These are phyloP conservation scores for Microctenopoma lineatum DNA, from an alignment of 2,797 vertebrate species.

Conservation along the genomic window DNA sequence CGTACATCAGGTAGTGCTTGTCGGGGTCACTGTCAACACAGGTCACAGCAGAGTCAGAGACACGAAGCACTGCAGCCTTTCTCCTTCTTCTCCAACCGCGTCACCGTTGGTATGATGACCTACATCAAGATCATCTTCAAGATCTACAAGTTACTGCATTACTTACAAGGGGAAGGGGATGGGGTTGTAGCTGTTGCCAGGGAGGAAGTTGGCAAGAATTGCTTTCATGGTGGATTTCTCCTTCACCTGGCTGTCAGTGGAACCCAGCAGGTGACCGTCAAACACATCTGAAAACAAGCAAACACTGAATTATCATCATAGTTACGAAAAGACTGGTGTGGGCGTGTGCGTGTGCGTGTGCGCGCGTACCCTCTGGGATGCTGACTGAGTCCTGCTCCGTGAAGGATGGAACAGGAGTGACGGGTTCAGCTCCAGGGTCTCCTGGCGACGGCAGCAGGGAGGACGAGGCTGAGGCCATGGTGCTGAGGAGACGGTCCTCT, in stretches of 20 bases:
- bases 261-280: constrained; percentile 93
- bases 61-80: neutral
- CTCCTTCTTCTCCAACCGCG: too few species aligned
- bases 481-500: constrained; percentile 94
- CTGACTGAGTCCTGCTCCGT: constrained; percentile 90
- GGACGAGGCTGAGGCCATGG: constrained; percentile 87
- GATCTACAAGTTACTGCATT: too few species aligned
- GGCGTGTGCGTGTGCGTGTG: neutral
- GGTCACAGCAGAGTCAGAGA: neutral
- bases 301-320: too few species aligned
- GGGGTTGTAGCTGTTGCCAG: constrained; percentile 95
- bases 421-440: constrained; percentile 84
- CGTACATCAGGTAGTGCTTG: constrained; percentile 98
- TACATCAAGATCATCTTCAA: too few species aligned
- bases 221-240: constrained; percentile 99
- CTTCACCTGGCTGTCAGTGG: constrained; percentile 96
- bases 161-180: constrained; percentile 98
- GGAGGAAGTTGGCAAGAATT: constrained; percentile 97
- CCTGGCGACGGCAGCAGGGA: constrained; percentile 88
- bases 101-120: too few species aligned
- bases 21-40: constrained; percentile 91
- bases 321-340: too few species aligned
- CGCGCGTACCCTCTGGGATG: constrained; percentile 88
- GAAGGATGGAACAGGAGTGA: constrained; percentile 75
- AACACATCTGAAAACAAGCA: constrained; percentile 88